phyloP scores from a whole-genome alignment of 2,888 invertebrate genomes.

The Lacanobia wlatinum region DNA sequence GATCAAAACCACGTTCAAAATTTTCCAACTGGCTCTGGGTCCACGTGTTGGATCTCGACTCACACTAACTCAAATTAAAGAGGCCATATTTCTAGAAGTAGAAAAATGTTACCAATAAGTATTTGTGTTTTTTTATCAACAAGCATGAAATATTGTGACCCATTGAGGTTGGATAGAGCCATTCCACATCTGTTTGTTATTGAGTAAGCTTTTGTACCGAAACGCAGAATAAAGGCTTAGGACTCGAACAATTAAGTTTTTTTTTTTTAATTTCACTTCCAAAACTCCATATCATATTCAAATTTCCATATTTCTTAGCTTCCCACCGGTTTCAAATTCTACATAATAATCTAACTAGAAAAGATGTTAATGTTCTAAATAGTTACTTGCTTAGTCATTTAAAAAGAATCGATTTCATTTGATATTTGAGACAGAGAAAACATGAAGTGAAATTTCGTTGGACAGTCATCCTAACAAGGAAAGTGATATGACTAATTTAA shows the following conservation, averaged over 20 bases:
- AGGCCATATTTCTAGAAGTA: too few species aligned
- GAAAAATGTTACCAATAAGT: too few species aligned
- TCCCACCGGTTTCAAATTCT: background rate
- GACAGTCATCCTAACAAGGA: conserved; percentile 30
- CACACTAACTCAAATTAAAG: too few species aligned
- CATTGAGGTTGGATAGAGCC: too few species aligned
- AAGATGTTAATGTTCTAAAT: conserved; percentile 16
- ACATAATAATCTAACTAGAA: conserved; percentile 2
- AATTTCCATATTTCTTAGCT: conserved; percentile 7
- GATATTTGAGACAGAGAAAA: conserved; percentile 61
- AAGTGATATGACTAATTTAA: conserved; percentile 32
- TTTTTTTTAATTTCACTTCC: too few species aligned
- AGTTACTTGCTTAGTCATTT: conserved; percentile 1
- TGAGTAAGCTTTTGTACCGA: background rate
- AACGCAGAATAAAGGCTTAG: background rate
- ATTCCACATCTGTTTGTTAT: background rate
- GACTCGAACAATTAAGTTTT: too few species aligned
- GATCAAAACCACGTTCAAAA: background rate
- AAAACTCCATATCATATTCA: too few species aligned
- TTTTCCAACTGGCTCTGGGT: background rate
- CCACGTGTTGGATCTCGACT: too few species aligned
- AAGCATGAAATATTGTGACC: too few species aligned
- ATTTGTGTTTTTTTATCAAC: too few species aligned
- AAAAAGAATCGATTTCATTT: conserved; percentile 49
- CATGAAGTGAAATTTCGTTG: conserved; percentile 43